Evolutionary conservation across 2,113 vertebrate genomes (phyloP), one percentile per base, ranked within the genome.

Genomic region (Lagopus muta): DNA sequence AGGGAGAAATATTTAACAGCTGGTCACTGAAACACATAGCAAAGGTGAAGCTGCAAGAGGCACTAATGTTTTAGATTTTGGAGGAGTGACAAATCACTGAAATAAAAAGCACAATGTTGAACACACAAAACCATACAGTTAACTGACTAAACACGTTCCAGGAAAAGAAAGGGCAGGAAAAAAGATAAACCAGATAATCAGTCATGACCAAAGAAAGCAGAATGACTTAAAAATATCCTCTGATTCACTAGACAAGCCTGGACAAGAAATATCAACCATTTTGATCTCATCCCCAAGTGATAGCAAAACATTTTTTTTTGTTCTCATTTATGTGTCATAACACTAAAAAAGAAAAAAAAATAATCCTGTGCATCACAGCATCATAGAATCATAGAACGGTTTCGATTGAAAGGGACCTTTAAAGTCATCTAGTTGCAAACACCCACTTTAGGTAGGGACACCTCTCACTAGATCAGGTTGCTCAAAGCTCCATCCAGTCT

Each of bases 281-380:
- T 52, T 82, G 22, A 58, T 38, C 25, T 24, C 21, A 91, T 22
- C 4, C 17, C 5, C 43, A 57, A 58, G 8, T 21, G 3, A 40
- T 58, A 36, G 50, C 18, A 62, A 62, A 91, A 36, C 16, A 19
- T 69, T 16, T 36, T 25, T 25, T 62, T 66, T 66, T 43, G 36
- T 64, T 36, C n/a, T 60, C 13, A 34, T 60, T 21, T 60, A 65
- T 0, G 0, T 65, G 8, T 6, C 58, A 2, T 54, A 19, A 3
- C 60, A 13, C 15, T 60, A 21, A 71, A 65, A 65, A 5, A 58
- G 32, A n/a, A 45, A 58, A 7, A 65, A 65, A 2, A 24, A 34
- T 38, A 40, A 45, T 71, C 11, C 28, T 54, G 22, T 66, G 24
- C 52, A 54, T 54, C 50, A 52, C 13, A 25, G 24, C 25, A 27